A percentile compares a stretch with the other conserved stretches of the same genome.
Conservation (phyloP, 2,888 invertebrate genomes). For the Drosophila suboccidentalis region DNA sequence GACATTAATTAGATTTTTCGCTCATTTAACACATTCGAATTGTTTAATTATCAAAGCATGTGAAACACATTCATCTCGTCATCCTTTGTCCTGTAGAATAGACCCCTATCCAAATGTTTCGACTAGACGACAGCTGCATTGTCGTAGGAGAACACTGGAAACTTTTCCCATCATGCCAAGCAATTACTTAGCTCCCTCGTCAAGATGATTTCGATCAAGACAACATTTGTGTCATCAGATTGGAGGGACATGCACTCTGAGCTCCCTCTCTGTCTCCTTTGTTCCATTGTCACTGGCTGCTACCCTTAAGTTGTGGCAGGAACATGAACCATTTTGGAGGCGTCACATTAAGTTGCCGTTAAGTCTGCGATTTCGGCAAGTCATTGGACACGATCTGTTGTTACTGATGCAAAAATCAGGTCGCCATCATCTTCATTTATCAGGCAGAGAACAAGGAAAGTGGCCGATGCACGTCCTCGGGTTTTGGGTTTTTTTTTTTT, state of each 20-base stretch:
- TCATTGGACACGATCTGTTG: constrained; percentile 46
- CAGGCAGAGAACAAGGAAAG: constrained; percentile 67
- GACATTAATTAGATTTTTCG: not conserved
- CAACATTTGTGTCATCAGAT: constrained; percentile 72
- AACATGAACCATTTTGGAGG: constrained; percentile 35
- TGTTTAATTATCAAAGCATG: constrained; percentile 21
- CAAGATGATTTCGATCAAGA: constrained; percentile 64
- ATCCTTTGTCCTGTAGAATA: constrained; percentile 12
- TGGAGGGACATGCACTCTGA: constrained; percentile 41
- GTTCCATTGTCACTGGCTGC: constrained; percentile 13
- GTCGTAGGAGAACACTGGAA: constrained; percentile 4
- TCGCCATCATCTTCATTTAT: constrained; percentile 66
- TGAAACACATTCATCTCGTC: constrained; percentile 33
- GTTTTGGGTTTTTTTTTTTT: not conserved
- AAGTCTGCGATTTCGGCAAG: constrained; percentile 68
- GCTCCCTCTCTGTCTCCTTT: not conserved
- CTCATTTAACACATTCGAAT: constrained; percentile 30
- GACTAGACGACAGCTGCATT: constrained; percentile 34
- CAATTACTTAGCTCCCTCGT: constrained; percentile 51
- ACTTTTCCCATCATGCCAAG: constrained; percentile 52
- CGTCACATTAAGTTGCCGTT: constrained; percentile 69
- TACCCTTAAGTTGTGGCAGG: constrained; percentile 39
- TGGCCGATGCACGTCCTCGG: constrained; percentile 25
- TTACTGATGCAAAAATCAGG: constrained; percentile 53
- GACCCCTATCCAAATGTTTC: constrained; percentile 25